phyloP scores from a whole-genome alignment of 2,888 invertebrate genomes.

The Deroplatys truncata region DNA sequence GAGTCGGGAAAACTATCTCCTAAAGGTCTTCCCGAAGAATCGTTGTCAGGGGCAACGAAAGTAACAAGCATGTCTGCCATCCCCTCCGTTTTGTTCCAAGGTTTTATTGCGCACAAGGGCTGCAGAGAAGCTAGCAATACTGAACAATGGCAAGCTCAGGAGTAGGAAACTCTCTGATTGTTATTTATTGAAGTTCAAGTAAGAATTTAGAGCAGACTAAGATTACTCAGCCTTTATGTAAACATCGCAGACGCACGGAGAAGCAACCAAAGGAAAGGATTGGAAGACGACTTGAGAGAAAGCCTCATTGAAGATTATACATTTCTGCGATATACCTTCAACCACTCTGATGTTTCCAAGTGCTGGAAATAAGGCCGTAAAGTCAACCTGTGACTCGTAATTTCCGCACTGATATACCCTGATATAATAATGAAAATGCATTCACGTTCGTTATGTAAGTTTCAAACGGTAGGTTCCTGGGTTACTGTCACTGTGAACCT shows the following conservation, averaged over 20 bases:
- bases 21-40: neutral
- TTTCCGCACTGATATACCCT: too few species aligned
- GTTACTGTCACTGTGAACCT: too few species aligned
- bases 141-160: neutral
- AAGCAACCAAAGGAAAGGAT: neutral
- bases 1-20: neutral
- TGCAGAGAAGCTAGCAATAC: neutral
- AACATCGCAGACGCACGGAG: neutral
- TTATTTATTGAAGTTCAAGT: neutral
- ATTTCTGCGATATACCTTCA: too few species aligned
- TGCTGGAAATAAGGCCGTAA: too few species aligned
- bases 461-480: too few species aligned
- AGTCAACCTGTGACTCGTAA: too few species aligned
- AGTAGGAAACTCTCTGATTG: neutral
- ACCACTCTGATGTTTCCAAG: too few species aligned
- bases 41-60: neutral
- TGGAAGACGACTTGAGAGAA: neutral
- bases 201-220: neutral
- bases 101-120: neutral
- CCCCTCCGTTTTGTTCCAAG: neutral
- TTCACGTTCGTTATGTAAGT: too few species aligned
- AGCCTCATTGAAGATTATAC: too few species aligned
- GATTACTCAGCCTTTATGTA: neutral
- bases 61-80: too few species aligned
- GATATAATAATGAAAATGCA: too few species aligned